Evolutionary conservation across 2,888 invertebrate genomes (phyloP), one percentile per base, ranked within the genome.

Genomic region (Himalopsyche tibetana): DNA sequence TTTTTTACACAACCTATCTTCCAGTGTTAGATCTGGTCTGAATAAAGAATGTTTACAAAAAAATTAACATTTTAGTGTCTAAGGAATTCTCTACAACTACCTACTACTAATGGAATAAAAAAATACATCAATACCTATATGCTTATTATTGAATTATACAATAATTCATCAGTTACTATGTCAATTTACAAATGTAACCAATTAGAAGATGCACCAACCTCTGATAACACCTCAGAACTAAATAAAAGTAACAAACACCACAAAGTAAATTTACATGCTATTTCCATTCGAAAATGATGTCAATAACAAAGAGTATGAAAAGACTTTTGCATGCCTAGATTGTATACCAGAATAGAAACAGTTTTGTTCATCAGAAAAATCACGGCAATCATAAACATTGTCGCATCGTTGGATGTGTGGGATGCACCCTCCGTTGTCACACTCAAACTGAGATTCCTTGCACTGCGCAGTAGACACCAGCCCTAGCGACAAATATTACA

Each of bases 301-400:
- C 28, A 19, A 63, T 63, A 74, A 74, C 28, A 74, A 36, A 74
- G 36, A 74, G 63, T 74, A 74, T 74, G n/a, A 36, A 74, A 74
- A 74, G 74, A 74, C 74, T 74, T 74, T 74, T 74, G 74, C 74
- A 74, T 74, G 74, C 74, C 74, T 74, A 74, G 74, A 74, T 74
- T 74, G 74, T 87, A 83, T 93, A 93, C 93, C 93, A 89, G 92
- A 91, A 88, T 90, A 90, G 93, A 95, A 94, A 94, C 97, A 97
- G 94, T 96, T 96, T 93, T 97, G 96, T 93, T 97, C 97, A 92
- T 97, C 97, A 91, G 97, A 96, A 95, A 96, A 97, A 94, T 97
- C 97, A 93, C 94, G 94, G 94, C 97, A 97, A 94, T 97, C 97
- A 95, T 97, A 97, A 94, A 95, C 95, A 94, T 96, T 96, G 95